Percentiles rank a stretch among this genome's conserved stretches.
Evolutionary conservation across 2,797 vertebrate species (phyloP).

Genomic region (Phalanger gymnotis): DNA sequence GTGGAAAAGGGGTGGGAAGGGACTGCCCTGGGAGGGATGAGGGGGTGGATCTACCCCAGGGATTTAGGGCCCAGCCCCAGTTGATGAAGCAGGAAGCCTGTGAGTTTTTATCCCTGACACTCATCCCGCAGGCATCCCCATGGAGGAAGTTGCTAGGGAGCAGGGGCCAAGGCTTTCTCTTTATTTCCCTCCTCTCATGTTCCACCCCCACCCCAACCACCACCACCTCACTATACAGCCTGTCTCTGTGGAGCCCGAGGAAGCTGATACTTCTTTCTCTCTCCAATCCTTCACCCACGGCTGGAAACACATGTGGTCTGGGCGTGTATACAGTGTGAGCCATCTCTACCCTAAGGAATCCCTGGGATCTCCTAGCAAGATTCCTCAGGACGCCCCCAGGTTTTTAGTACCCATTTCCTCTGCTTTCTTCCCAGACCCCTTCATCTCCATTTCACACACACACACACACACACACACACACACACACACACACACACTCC

Average conservation of each 20-base stretch:
- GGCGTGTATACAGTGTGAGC: neutral
- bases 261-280: constrained; percentile 79
- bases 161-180: constrained; percentile 80
- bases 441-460: neutral
- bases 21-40: constrained; percentile 64
- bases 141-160: constrained; percentile 83
- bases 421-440: neutral
- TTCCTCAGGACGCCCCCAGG: neutral
- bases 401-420: neutral
- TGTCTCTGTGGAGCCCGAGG: neutral
- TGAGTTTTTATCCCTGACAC: constrained; percentile 81
- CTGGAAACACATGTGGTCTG: constrained; percentile 48
- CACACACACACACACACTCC: neutral
- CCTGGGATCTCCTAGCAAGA: constrained; percentile 73
- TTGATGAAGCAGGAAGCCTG: constrained; percentile 50
- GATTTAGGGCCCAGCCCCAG: constrained; percentile 66
- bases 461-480: neutral
- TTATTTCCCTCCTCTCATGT: neutral
- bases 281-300: neutral
- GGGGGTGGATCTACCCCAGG: constrained; percentile 69
- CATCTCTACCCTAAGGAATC: constrained; percentile 8
- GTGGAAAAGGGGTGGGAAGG: constrained; percentile 59
- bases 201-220: neutral
- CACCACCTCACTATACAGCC: neutral
- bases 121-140: constrained; percentile 84